phyloP scores from a whole-genome alignment of 1,140 invertebrate genomes.

The Drosophila mauritiana region DNA sequence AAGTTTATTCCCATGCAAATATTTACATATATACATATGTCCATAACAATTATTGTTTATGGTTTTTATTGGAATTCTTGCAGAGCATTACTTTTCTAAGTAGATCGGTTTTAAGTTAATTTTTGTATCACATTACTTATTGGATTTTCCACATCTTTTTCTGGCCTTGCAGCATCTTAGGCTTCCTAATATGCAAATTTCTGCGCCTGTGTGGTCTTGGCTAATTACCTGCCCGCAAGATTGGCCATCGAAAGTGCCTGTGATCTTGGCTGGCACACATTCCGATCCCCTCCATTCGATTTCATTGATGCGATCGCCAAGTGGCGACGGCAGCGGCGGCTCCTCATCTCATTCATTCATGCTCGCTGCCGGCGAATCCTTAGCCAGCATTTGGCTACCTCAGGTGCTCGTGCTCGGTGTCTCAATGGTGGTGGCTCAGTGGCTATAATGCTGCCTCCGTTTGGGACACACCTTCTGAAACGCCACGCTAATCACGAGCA shows the following conservation, averaged over 20 bases:
- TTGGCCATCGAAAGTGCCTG: conserved; percentile 66
- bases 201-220: conserved; percentile 56
- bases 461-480: conserved; percentile 78
- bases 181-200: not conserved
- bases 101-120: too few species aligned
- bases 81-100: too few species aligned
- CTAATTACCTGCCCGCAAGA: conserved; percentile 62
- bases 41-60: too few species aligned
- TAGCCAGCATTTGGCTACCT: conserved; percentile 70
- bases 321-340: not conserved
- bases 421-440: conserved; percentile 3
- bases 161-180: not conserved
- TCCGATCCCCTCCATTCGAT: conserved; percentile 60
- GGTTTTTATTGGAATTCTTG: too few species aligned
- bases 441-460: conserved; percentile 62
- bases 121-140: not conserved
- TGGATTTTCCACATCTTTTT: not conserved
- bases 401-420: conserved; percentile 53
- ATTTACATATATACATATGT: not conserved
- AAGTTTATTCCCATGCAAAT: conserved; percentile 35
- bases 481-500: conserved; percentile 78
- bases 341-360: conserved; percentile 62
- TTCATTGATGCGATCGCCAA: conserved; percentile 72
- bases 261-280: conserved; percentile 61
- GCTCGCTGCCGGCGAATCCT: conserved; percentile 28